Conservation (phyloP, 1,140 invertebrate species). For the Cydia splendana region DNA sequence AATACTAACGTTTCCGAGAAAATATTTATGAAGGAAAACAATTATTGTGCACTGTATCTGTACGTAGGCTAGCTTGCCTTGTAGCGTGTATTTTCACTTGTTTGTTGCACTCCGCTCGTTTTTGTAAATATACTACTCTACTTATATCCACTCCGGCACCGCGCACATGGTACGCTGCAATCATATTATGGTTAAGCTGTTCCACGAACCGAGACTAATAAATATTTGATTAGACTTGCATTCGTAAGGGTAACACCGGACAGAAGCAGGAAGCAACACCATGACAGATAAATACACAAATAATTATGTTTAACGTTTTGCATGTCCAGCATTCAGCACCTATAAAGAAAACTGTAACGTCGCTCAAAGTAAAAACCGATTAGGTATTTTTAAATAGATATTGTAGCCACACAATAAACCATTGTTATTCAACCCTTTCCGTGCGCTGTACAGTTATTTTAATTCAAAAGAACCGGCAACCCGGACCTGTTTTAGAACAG, state of each 20-base stretch:
- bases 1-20: too few species aligned
- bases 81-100: too few species aligned
- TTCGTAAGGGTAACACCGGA: not conserved
- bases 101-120: too few species aligned
- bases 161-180: not conserved
- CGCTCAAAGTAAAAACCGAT: not conserved
- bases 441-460: not conserved
- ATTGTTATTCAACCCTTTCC: conserved; percentile 14
- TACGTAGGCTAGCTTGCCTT: too few species aligned
- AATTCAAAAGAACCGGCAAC: not conserved
- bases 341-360: not conserved
- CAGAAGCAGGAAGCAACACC: not conserved
- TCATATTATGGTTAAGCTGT: not conserved
- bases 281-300: not conserved
- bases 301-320: not conserved
- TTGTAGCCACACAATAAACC: conserved; percentile 8
- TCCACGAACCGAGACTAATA: not conserved
- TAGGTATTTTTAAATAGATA: not conserved
- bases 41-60: too few species aligned
- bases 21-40: too few species aligned
- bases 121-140: not conserved
- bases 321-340: not conserved
- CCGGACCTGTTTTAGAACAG: conserved; percentile 42
- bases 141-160: not conserved
- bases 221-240: not conserved